Conservation (phyloP, 2,888 invertebrate species). For the Drosophila nr. perissopoda region DNA sequence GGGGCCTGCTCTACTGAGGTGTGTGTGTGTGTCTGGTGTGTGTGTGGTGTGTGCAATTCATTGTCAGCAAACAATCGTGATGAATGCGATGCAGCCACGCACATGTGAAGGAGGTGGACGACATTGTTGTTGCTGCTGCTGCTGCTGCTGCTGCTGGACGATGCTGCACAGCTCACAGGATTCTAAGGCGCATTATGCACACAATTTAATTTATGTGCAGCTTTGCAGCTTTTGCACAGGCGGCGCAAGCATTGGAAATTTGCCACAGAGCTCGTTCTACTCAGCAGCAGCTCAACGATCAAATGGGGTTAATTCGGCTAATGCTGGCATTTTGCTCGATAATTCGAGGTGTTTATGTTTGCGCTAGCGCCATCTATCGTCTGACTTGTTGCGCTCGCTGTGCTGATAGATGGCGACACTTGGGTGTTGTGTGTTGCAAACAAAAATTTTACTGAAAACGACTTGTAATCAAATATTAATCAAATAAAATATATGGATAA, state of each 20-base stretch:
- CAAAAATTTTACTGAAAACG: neutral
- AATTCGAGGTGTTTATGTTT: neutral
- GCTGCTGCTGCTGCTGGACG: neutral
- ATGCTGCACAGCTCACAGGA: conserved; percentile 19
- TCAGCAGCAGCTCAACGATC: neutral
- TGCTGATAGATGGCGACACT: conserved; percentile 36
- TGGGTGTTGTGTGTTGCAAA: neutral
- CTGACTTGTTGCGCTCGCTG: conserved; percentile 1
- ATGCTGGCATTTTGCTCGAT: neutral
- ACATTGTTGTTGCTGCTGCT: neutral
- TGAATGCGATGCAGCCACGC: conserved; percentile 83
- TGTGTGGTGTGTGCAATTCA: conserved; percentile 68
- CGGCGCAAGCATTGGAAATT: conserved; percentile 10
- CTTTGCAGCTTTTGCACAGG: conserved; percentile 1
- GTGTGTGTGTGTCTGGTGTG: conserved; percentile 36
- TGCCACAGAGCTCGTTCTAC: conserved; percentile 22
- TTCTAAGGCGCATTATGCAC: conserved; percentile 77
- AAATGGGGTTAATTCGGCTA: conserved; percentile 4
- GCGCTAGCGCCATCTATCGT: conserved; percentile 37
- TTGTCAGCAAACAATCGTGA: conserved; percentile 83
- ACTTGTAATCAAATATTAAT: neutral
- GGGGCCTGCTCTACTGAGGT: conserved; percentile 20
- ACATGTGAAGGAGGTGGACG: conserved; percentile 51
- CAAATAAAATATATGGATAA: neutral
- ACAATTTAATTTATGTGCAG: conserved; percentile 80